phyloP scores from a whole-genome alignment of 2,888 invertebrate species.

The Papilio demoleus region DNA sequence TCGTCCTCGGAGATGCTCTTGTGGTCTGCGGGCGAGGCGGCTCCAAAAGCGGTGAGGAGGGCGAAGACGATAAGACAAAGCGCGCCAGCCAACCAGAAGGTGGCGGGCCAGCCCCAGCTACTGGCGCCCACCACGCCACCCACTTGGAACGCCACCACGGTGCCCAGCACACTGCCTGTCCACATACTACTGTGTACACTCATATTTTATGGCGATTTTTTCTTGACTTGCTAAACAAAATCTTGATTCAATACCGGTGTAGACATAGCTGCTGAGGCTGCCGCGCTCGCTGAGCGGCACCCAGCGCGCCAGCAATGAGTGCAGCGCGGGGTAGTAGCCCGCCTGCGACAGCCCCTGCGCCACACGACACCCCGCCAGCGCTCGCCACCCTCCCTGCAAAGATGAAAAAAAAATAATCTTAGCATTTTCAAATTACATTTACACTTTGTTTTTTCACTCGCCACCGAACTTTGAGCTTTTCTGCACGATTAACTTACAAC shows the following conservation, averaged over 20 bases:
- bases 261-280: slow-evolving; percentile 78
- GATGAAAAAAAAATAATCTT: background rate
- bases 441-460: background rate
- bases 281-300: slow-evolving; percentile 85
- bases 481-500: background rate
- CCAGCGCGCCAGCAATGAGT: slow-evolving; percentile 89
- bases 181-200: background rate
- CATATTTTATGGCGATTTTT: background rate
- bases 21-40: slow-evolving; percentile 75
- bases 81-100: slow-evolving; percentile 84
- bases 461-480: background rate
- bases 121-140: slow-evolving; percentile 85
- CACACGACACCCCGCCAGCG: slow-evolving; percentile 86
- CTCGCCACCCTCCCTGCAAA: slow-evolving; percentile 81
- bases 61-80: slow-evolving; percentile 77
- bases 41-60: slow-evolving; percentile 71
- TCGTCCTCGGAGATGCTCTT: slow-evolving; percentile 74
- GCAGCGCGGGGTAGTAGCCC: slow-evolving; percentile 86
- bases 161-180: slow-evolving; percentile 86
- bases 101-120: slow-evolving; percentile 85
- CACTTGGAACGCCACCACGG: slow-evolving; percentile 85
- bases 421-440: background rate
- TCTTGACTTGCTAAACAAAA: too few species aligned
- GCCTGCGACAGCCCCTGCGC: slow-evolving; percentile 89
- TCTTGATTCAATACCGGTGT: slow-evolving; percentile 67